A percentile compares a stretch with the other conserved stretches of the same genome.
Evolutionary conservation across 2,113 vertebrate species (phyloP).

Genomic region (Stomatorhinus ivindoensis): DNA sequence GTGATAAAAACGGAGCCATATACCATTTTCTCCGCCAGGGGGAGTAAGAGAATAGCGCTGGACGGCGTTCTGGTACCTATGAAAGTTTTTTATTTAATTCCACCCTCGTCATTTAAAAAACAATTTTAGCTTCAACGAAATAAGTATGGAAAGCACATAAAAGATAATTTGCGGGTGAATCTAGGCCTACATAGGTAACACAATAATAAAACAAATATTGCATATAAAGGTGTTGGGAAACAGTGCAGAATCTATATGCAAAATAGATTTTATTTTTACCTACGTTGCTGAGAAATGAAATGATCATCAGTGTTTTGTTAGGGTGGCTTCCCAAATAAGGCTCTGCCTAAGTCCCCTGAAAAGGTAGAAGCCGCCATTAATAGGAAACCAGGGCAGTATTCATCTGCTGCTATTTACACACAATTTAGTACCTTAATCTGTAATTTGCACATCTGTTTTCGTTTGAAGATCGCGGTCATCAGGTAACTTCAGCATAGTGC

Average conservation of each 20-base stretch:
- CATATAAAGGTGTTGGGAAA: background rate
- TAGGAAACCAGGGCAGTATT: background rate
- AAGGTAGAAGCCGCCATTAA: background rate
- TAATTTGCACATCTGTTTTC: background rate
- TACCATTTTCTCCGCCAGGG: background rate
- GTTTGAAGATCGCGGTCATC: background rate
- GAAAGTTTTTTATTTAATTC: background rate
- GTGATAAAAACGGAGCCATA: background rate
- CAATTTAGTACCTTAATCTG: background rate
- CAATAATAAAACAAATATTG: background rate
- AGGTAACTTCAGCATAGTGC: background rate
- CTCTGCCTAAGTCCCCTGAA: background rate
- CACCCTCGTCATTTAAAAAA: background rate
- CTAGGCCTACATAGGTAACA: background rate
- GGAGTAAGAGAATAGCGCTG: background rate
- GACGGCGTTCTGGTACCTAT: background rate
- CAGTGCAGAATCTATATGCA: background rate
- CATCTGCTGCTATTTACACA: background rate
- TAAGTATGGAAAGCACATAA: background rate
- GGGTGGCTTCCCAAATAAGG: background rate
- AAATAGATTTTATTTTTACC: background rate
- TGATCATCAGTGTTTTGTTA: background rate
- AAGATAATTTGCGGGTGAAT: background rate
- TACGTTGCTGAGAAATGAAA: background rate
- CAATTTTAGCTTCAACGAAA: background rate